Evolutionary conservation across 1,140 invertebrate species (phyloP).

Genomic region (Euwallacea similis): DNA sequence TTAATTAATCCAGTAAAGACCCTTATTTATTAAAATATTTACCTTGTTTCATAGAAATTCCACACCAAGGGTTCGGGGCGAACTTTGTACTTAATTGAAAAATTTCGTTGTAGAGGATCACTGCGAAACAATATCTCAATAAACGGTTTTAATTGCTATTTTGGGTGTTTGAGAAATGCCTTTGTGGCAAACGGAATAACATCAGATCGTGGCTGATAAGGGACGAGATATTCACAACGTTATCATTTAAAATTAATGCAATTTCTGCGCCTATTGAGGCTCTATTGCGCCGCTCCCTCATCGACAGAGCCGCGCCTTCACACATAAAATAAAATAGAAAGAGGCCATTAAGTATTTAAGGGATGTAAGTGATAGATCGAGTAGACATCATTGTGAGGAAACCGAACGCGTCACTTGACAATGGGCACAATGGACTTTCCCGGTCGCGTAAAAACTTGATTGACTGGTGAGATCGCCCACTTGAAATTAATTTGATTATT

Average conservation of each 20-base stretch:
- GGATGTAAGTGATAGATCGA: constrained; percentile 44
- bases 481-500: too few species aligned
- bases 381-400: constrained; percentile 44
- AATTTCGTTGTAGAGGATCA: constrained; percentile 17
- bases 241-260: too few species aligned
- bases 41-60: constrained; percentile 40
- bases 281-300: too few species aligned
- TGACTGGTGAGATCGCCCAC: background rate
- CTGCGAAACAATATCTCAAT: constrained; percentile 25
- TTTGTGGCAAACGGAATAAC: background rate
- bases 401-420: constrained; percentile 44
- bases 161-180: background rate
- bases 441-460: constrained; percentile 41
- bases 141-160: constrained; percentile 15
- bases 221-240: too few species aligned
- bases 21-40: constrained; percentile 42
- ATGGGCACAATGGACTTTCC: constrained; percentile 42
- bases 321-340: constrained; percentile 33
- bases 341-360: constrained; percentile 44
- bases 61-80: constrained; percentile 28
- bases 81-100: constrained; percentile 35
- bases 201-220: too few species aligned
- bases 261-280: too few species aligned
- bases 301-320: too few species aligned
- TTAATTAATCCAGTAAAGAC: constrained; percentile 42